phyloP scores from a whole-genome alignment of 2,888 invertebrate species.

The Lutraria lutraria region DNA sequence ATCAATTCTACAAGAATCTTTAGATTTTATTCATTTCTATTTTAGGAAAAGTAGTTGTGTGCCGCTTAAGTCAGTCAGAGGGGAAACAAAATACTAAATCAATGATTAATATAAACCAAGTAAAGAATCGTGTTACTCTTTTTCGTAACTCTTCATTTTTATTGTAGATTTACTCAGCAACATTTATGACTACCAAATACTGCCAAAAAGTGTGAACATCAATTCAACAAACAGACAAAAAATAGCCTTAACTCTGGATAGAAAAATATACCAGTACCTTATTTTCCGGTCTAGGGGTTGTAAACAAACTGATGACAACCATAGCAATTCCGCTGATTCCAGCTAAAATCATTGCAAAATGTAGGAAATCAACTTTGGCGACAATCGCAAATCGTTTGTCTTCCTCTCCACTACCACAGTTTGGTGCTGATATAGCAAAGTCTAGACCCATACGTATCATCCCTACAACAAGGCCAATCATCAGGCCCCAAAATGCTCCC shows the following conservation, averaged over 20 bases:
- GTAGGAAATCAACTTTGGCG: constrained; percentile 83
- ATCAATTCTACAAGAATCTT: too few relatives aligned
- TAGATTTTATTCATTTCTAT: too few relatives aligned
- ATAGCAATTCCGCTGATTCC: constrained; percentile 78
- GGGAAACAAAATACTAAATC: too few relatives aligned
- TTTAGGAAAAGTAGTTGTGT: too few relatives aligned
- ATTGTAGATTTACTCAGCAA: too few relatives aligned
- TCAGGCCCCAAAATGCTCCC: constrained; percentile 89
- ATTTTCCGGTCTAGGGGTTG: constrained; percentile 75
- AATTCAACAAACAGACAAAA: too few relatives aligned
- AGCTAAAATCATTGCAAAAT: constrained; percentile 84
- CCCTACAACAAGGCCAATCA: constrained; percentile 88
- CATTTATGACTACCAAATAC: too few relatives aligned
- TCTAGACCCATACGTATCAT: constrained; percentile 88
- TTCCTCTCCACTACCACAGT: constrained; percentile 86
- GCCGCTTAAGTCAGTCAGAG: too few relatives aligned
- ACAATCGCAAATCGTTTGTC: constrained; percentile 78
- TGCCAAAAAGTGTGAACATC: too few relatives aligned
- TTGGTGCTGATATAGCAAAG: constrained; percentile 87
- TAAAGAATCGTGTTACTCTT: too few relatives aligned
- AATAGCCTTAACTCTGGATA: neutral
- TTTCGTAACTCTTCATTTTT: too few relatives aligned
- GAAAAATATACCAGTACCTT: constrained; percentile 71
- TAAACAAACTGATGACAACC: constrained; percentile 80
- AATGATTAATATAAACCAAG: too few relatives aligned